phyloP scores from a whole-genome alignment of 2,888 invertebrate species.

The Ecliptopera silaceata region DNA sequence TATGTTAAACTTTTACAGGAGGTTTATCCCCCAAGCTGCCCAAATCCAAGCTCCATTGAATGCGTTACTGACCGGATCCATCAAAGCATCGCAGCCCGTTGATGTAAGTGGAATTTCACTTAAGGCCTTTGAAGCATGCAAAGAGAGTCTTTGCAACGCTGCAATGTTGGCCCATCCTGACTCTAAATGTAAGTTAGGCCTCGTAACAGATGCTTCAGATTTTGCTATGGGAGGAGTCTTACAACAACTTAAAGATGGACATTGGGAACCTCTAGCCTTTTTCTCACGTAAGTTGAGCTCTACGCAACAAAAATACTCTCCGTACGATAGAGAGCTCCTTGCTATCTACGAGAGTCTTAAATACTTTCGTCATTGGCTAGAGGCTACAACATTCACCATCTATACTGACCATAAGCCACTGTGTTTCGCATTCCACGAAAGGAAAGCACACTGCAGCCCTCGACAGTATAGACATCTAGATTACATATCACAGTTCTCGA shows the following conservation, averaged over 20 bases:
- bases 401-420: conserved; percentile 48
- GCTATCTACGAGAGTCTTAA: conserved; percentile 42
- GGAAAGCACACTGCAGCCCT: conserved; percentile 46
- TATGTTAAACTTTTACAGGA: conserved; percentile 23
- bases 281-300: conserved; percentile 5
- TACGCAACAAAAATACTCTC: conserved; percentile 6
- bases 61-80: not conserved
- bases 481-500: conserved; percentile 53
- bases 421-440: conserved; percentile 46
- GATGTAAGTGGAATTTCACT: not conserved
- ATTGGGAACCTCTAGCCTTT: conserved; percentile 5
- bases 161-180: conserved; percentile 51
- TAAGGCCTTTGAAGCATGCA: not conserved
- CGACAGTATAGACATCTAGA: conserved; percentile 51
- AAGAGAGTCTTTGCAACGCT: conserved; percentile 37
- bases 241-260: conserved; percentile 1
- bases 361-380: conserved; percentile 23
- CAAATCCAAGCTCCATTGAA: conserved; percentile 3
- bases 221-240: not conserved
- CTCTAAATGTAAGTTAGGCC: conserved; percentile 37
- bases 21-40: conserved; percentile 25
- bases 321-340: conserved; percentile 30
- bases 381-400: conserved; percentile 14
- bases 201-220: conserved; percentile 43
- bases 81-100: not conserved